Evolutionary conservation across 1,140 invertebrate genomes (phyloP).

Genomic region (Drosophila santomea): DNA sequence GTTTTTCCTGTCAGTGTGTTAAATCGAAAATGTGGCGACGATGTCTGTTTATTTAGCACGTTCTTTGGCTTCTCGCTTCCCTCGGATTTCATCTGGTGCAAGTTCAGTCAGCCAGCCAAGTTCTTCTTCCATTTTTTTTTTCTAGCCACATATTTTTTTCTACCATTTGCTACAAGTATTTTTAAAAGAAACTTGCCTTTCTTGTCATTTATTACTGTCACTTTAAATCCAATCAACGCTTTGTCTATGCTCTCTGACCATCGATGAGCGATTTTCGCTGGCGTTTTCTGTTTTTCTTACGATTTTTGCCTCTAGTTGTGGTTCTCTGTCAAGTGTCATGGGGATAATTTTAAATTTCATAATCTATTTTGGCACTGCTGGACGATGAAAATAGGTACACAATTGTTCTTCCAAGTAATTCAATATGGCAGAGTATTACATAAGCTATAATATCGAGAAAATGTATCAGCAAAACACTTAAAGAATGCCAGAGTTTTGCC

Average conservation of each 20-base stretch:
- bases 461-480: no score
- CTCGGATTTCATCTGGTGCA: conserved; percentile 37
- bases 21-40: conserved; percentile 50
- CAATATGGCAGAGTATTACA: not conserved
- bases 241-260: conserved; percentile 27
- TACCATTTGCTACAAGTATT: conserved; percentile 26
- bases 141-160: conserved; percentile 14
- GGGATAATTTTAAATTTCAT: conserved; percentile 26
- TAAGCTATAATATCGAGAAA: not conserved
- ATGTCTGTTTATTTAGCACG: conserved; percentile 54
- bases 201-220: conserved; percentile 54
- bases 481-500: not conserved
- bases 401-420: not conserved
- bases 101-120: conserved; percentile 41
- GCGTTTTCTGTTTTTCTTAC: conserved; percentile 16
- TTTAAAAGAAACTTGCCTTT: conserved; percentile 46
- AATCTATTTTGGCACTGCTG: conserved; percentile 6
- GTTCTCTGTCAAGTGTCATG: conserved; percentile 26
- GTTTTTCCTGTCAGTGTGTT: conserved; percentile 50
- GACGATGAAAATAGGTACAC: not conserved
- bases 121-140: conserved; percentile 16
- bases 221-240: conserved; percentile 54
- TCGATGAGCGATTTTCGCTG: conserved; percentile 34
- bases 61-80: conserved; percentile 35
- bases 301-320: conserved; percentile 9